Conservation (phyloP, 2,797 vertebrate genomes). For the Limosa lapponica region DNA sequence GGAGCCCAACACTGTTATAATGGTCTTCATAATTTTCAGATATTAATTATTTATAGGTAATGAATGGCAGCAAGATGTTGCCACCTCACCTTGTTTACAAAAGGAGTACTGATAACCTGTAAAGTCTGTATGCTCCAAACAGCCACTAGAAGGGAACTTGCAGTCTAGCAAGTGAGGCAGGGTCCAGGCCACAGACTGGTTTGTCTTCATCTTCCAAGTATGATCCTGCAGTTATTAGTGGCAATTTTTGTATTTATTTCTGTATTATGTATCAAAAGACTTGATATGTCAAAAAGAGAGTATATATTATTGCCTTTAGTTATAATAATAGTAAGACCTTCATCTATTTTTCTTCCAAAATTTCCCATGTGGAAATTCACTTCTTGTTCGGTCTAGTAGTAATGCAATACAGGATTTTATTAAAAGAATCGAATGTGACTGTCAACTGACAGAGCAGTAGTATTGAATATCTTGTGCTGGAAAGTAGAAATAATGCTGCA, state of each 20-base stretch:
- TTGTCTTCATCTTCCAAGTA: neutral
- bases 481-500: constrained; percentile 61
- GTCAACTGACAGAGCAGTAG: constrained; percentile 25
- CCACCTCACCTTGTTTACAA: neutral
- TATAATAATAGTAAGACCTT: neutral
- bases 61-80: neutral
- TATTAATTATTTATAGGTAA: neutral
- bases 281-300: neutral
- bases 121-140: neutral
- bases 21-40: neutral
- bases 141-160: neutral
- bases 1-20: neutral
- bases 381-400: constrained; percentile 10
- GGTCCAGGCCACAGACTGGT: neutral
- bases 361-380: constrained; percentile 41
- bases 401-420: constrained; percentile 38
- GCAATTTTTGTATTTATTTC: neutral
- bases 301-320: neutral
- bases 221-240: neutral
- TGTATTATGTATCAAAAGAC: neutral
- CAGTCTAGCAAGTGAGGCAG: neutral
- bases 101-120: neutral
- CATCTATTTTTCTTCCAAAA: neutral
- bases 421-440: constrained; percentile 45
- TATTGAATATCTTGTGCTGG: constrained; percentile 45